These are phyloP conservation scores for Melopsittacus undulatus DNA, from an alignment of 2,797 vertebrate genomes.

Conservation along the genomic window DNA sequence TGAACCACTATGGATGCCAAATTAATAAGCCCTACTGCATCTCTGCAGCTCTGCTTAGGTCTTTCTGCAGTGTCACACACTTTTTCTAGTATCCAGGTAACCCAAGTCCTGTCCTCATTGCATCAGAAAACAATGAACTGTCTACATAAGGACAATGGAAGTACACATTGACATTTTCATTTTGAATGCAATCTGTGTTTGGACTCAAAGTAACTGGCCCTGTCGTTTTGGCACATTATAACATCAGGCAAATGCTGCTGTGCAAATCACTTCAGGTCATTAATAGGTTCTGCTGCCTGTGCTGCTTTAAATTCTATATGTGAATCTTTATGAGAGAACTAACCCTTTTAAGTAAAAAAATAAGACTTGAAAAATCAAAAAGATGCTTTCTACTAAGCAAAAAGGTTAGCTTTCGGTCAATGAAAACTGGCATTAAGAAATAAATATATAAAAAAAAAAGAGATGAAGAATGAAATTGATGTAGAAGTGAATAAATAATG, in stretches of 20 bases:
- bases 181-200: background rate
- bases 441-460: background rate
- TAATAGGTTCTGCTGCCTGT: background rate
- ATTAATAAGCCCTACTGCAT: background rate
- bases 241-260: background rate
- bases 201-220: background rate
- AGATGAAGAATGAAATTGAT: slow-evolving; percentile 27
- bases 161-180: background rate
- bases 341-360: background rate
- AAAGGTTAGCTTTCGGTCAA: slow-evolving; percentile 14
- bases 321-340: background rate
- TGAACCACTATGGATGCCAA: background rate
- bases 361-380: slow-evolving; percentile 64
- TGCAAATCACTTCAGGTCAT: background rate
- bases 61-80: background rate
- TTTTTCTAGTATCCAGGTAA: background rate
- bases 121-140: background rate
- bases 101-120: background rate
- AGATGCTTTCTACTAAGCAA: slow-evolving; percentile 47
- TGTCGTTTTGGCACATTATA: background rate
- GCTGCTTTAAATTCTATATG: background rate
- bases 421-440: background rate
- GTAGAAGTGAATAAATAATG: slow-evolving; percentile 49
- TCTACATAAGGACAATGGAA: background rate
- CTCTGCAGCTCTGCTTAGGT: background rate